phyloP scores from a whole-genome alignment of 1,140 invertebrate genomes.

The Sarcophaga peregrina region DNA sequence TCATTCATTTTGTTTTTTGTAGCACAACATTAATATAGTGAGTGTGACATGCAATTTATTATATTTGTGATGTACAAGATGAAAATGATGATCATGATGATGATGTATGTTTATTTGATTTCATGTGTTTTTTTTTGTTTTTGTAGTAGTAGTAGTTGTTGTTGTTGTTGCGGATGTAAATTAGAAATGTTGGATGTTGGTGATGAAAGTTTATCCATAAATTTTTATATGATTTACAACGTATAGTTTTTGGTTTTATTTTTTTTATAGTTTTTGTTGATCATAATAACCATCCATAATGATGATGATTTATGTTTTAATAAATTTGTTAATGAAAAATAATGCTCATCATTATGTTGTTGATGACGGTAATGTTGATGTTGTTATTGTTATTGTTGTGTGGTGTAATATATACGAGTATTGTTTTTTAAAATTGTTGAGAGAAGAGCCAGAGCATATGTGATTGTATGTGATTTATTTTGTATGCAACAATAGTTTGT shows the following conservation, averaged over 20 bases:
- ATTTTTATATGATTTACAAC: too few species aligned
- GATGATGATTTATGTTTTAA: not conserved
- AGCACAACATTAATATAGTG: too few species aligned
- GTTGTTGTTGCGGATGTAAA: not conserved
- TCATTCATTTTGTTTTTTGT: too few species aligned
- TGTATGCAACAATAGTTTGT: constrained; percentile 6
- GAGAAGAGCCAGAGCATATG: constrained; percentile 35
- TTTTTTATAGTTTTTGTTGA: too few species aligned
- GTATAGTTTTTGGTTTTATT: too few species aligned
- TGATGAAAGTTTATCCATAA: not conserved
- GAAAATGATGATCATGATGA: not conserved
- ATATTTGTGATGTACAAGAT: not conserved
- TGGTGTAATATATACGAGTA: constrained; percentile 42
- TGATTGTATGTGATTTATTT: constrained; percentile 15
- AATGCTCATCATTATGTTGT: constrained; percentile 18
- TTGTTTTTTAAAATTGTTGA: too few species aligned
- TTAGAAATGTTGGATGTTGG: not conserved
- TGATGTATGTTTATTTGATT: not conserved
- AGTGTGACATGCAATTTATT: constrained; percentile 2
- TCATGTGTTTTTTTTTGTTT: not conserved
- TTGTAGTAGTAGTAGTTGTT: too few species aligned
- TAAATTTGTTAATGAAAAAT: not conserved
- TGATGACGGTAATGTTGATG: constrained; percentile 41
- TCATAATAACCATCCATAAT: too few species aligned
- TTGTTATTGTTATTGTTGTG: constrained; percentile 28